Base-by-base conservation (phyloP, 2,797 vertebrate species). In the Anableps anableps region DNA sequence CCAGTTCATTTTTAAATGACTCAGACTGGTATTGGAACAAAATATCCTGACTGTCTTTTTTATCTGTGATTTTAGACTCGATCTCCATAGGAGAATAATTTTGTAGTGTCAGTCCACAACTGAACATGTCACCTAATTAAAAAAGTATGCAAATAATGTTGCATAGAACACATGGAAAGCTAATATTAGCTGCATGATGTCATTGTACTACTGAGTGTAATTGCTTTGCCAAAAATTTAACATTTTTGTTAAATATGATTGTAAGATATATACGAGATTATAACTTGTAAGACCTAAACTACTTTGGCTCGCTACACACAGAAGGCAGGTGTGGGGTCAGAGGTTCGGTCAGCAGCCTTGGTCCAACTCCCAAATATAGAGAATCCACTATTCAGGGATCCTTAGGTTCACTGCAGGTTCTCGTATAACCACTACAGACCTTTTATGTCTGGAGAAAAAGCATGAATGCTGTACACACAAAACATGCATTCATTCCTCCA, bases 281-380 rank as follows among this genome's bases (percentile, higher is more conserved):
- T 29, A 29, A 58, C n/a, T 58, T 58, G 55, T 58, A 58, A 58
- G 10, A 58, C 8, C 26, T 43, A 71, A 71, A 45, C 23, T 71
- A 71, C 13, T 43, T 45, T 71, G 68, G 26, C 68, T 29, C 17
- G 41, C 41, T 68, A 75, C 82, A 81, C 23, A 80, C 75, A 84
- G 23, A 68, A 83, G 91, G 91, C 93, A 95, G 93, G 94, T 95
- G 94, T 92, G 88, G 87, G 93, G 94, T 96, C 92, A 93, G 79
- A 76, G 66, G 85, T 84, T 76, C 89, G 93, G 94, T 92, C 92
- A 92, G 80, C 72, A 84, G 91, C 91, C 83, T 93, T 90, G 92
- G 92, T 94, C 91, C 94, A 93, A 89, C 92, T 95, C 88, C 94
- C 94, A 96, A 95, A 95, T 91, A 96, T 94, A 96, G 94, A 94